Evolutionary conservation across 2,113 vertebrate genomes (phyloP).

Genomic region (Nannobrachium achirus): DNA sequence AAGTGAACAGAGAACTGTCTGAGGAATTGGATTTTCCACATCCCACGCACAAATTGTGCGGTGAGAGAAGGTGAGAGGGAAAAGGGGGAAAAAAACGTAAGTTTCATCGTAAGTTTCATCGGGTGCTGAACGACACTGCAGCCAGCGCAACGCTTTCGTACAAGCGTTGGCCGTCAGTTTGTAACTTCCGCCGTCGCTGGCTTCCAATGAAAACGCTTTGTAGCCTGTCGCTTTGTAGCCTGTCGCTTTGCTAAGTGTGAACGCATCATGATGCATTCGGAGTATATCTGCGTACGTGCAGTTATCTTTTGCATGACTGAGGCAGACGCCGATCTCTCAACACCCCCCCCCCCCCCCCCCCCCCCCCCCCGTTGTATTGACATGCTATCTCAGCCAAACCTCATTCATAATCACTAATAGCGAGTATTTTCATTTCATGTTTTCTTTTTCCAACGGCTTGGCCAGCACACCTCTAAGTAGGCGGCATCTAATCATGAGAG

Average conservation of each 20-base stretch:
- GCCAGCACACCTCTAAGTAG: constrained; percentile 68
- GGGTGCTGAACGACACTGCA: constrained; percentile 2
- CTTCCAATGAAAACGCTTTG: too few species aligned
- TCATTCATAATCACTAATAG: constrained; percentile 70
- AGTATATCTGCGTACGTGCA: background rate
- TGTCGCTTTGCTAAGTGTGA: too few species aligned
- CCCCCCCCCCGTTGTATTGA: constrained; percentile 55
- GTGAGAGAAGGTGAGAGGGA: too few species aligned
- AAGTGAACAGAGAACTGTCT: background rate
- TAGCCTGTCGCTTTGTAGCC: too few species aligned
- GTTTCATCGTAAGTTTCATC: too few species aligned
- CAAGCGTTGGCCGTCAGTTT: too few species aligned
- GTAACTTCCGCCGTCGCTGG: too few species aligned
- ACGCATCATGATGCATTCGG: background rate
- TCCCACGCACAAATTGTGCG: too few species aligned
- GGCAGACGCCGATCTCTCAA: constrained; percentile 29
- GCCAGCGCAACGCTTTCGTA: too few species aligned
- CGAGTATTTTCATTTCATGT: constrained; percentile 33
- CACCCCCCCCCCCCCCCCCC: constrained; percentile 14
- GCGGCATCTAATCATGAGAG: constrained; percentile 74
- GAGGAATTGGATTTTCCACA: too few species aligned
- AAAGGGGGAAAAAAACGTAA: too few species aligned
- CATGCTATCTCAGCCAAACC: constrained; percentile 58
- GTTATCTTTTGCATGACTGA: constrained; percentile 28
- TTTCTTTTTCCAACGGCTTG: constrained; percentile 72